Base-by-base conservation (phyloP, 1,140 invertebrate genomes). In the Sitophilus oryzae region DNA sequence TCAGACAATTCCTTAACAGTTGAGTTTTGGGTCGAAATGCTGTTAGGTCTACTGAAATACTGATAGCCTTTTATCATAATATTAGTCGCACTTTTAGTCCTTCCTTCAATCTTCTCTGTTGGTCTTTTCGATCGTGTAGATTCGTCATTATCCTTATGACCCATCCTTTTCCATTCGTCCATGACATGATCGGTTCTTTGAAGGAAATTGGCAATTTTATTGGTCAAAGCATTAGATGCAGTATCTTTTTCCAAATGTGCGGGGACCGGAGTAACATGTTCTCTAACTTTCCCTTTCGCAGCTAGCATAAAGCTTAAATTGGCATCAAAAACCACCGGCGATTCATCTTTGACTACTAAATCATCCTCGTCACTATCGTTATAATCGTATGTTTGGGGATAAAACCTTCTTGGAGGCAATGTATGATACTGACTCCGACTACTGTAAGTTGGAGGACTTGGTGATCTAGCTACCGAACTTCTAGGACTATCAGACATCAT, bases 161-260 rank as follows among this genome's bases (percentile, higher is more conserved):
- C 82, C 4, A 84, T 60, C 48, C 79, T 75, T 52, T 78, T 77
- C 88, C 88, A 91, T 65, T 90, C 87, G 58, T 91, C 85, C 80
- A 88, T 87, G 0, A 90, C 80, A 67, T 91, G 88, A 69, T 91
- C 88, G 2, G 88, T 91, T 47, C 85, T 80, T 64, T 82, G 81
- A 5, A 92, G 71, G 61, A 92, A 92, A 56, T 86, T 84, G 16
- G 83, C 78, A 40, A 92, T 91, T 70, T 86, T 87, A 20, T 77
- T 78, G 2, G 81, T 81, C 16, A 92, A 73, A 49, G 81, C 82
- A 22, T 84, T 84, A 0, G 87, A 90, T 0, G 84, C 83, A 0
- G 88, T 89, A 8, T 81, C 74, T 6, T 84, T 79, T 60, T 89
- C 85, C 58, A 83, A 69, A 61, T 85, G 82, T 0, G 87, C 87